Conservation (phyloP, 1,140 invertebrate genomes). For the Aphaenogaster floridana region DNA sequence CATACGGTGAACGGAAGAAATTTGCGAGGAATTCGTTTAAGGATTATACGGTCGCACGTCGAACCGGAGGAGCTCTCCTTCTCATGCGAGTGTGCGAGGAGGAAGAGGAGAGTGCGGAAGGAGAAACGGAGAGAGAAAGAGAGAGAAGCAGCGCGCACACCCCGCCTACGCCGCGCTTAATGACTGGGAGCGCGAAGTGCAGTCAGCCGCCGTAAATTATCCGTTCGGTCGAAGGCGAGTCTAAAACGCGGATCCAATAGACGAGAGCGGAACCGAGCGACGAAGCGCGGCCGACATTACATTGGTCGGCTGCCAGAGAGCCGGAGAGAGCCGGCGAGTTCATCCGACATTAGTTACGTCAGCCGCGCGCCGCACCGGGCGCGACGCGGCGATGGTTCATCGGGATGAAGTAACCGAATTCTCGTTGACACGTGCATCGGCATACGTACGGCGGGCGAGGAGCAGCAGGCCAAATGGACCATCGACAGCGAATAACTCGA, state of each 20-base stretch:
- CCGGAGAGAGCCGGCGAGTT: slow-evolving; percentile 54
- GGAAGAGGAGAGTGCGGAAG: not conserved
- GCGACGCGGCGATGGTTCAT: slow-evolving; percentile 63
- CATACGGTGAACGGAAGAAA: slow-evolving; percentile 15
- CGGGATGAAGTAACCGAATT: slow-evolving; percentile 73
- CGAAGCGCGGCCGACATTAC: slow-evolving; percentile 67
- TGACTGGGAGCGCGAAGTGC: slow-evolving; percentile 53
- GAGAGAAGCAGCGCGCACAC: not conserved
- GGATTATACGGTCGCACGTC: slow-evolving; percentile 30
- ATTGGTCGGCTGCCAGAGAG: slow-evolving; percentile 71
- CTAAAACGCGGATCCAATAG: slow-evolving; percentile 64
- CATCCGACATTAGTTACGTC: slow-evolving; percentile 74
- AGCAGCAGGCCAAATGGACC: slow-evolving; percentile 71
- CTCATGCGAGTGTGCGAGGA: not conserved
- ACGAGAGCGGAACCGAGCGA: slow-evolving; percentile 47
- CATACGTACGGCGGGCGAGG: slow-evolving; percentile 57
- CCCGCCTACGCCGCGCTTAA: slow-evolving; percentile 50
- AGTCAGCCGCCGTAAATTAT: slow-evolving; percentile 61
- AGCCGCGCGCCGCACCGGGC: slow-evolving; percentile 8
- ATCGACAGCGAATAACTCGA: slow-evolving; percentile 77
- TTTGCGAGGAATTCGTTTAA: slow-evolving; percentile 53
- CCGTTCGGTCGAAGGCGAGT: slow-evolving; percentile 58
- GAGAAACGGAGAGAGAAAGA: slow-evolving; percentile 11
- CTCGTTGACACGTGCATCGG: slow-evolving; percentile 76
- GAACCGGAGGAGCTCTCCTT: slow-evolving; percentile 17